phyloP scores from a whole-genome alignment of 2,797 vertebrate species.

The Neopelma chrysocephalum region DNA sequence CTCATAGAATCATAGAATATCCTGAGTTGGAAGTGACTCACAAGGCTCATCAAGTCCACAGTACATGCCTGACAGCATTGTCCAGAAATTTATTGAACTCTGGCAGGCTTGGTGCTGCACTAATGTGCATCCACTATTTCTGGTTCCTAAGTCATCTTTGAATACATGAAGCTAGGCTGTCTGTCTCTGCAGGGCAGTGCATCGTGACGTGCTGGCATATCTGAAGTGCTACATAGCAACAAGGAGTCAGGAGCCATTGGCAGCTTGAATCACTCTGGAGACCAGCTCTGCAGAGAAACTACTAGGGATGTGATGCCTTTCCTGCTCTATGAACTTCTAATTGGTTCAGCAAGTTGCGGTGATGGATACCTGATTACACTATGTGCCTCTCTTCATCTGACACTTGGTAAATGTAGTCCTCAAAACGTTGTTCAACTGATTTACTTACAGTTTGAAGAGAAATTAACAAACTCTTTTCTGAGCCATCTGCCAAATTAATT shows the following conservation, averaged over 20 bases:
- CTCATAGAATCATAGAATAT: background rate
- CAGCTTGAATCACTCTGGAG: background rate
- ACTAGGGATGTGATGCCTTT: background rate
- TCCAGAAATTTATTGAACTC: background rate
- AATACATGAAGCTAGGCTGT: background rate
- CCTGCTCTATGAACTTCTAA: background rate
- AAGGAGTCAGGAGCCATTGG: background rate
- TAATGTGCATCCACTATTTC: background rate
- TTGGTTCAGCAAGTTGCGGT: background rate
- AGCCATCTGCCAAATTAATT: slow-evolving; percentile 57
- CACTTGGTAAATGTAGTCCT: background rate
- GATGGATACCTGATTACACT: background rate
- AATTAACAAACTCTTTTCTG: background rate
- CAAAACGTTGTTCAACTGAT: background rate
- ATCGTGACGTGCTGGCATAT: background rate
- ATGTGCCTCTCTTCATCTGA: background rate
- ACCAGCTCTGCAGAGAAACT: background rate
- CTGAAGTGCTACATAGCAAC: background rate
- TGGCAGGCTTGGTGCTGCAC: background rate
- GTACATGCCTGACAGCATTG: accelerated
- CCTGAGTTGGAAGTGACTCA: too few relatives aligned
- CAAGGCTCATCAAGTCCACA: background rate
- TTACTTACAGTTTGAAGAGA: slow-evolving; percentile 30
- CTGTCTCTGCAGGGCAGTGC: background rate
- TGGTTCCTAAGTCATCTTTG: background rate